These are phyloP conservation scores for Oscheius onirici DNA, from an alignment of 2,888 invertebrate species.

Conservation along the genomic window DNA sequence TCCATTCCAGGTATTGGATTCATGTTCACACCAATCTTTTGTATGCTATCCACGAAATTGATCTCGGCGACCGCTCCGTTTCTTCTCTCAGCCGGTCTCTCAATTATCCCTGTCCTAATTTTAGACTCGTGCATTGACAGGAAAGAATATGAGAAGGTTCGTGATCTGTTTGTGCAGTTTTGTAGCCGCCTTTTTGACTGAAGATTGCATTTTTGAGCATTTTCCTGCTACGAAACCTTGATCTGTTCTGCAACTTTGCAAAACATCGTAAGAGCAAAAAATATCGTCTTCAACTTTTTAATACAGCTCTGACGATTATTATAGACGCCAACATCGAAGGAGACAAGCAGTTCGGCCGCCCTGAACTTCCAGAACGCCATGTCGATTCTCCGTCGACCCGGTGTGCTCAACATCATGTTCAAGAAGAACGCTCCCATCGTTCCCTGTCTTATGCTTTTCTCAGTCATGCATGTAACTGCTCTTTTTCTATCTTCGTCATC, in stretches of 20 bases:
- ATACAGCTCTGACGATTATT: no score
- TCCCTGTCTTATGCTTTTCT: slow-evolving; percentile 52
- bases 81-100: slow-evolving; percentile 38
- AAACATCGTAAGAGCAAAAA: neutral
- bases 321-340: no score
- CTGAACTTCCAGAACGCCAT: slow-evolving; percentile 40
- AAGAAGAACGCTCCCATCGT: slow-evolving; percentile 57
- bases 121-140: slow-evolving; percentile 42
- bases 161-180: no score
- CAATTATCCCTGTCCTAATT: slow-evolving; percentile 42
- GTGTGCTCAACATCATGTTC: slow-evolving; percentile 49
- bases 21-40: slow-evolving; percentile 46
- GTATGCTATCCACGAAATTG: slow-evolving; percentile 32
- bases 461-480: slow-evolving; percentile 48
- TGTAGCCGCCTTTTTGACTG: no score
- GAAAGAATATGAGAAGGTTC: slow-evolving; percentile 39
- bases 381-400: slow-evolving; percentile 46
- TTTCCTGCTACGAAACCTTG: neutral
- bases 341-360: neutral
- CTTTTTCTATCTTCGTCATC: neutral
- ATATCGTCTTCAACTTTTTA: neutral
- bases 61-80: slow-evolving; percentile 37
- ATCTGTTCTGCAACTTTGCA: neutral
- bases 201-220: no score
- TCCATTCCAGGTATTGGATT: slow-evolving; percentile 48